Conservation (phyloP, 2,113 vertebrate species). For the Phylloscopus trochiloides region DNA sequence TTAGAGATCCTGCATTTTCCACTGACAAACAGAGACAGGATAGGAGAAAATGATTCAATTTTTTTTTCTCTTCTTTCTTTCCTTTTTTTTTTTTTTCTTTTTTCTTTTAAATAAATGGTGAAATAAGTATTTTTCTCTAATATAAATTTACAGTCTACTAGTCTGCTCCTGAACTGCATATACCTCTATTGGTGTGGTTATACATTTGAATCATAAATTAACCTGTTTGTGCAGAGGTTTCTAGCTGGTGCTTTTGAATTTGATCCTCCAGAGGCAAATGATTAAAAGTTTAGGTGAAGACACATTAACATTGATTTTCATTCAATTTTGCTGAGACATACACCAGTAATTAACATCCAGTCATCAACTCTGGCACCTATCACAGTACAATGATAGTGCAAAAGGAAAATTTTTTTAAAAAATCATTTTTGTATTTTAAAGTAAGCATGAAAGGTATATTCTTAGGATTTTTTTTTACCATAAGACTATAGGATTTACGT, state of each 20-base stretch:
- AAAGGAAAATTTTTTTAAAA: not conserved
- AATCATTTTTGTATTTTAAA: not conserved
- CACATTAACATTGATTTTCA: slow-evolving; percentile 16
- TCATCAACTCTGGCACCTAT: not conserved
- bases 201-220: slow-evolving; percentile 11
- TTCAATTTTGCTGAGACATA: not conserved
- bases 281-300: slow-evolving; percentile 35
- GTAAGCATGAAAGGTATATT: not conserved
- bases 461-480: not conserved
- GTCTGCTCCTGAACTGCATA: not conserved
- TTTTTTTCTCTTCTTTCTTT: not conserved
- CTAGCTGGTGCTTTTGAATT: not conserved
- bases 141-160: not conserved
- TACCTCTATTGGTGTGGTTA: not conserved
- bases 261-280: not conserved
- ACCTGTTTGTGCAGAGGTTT: not conserved
- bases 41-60: not conserved
- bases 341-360: not conserved
- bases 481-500: not conserved
- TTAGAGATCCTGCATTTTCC: not conserved
- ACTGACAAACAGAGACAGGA: not conserved
- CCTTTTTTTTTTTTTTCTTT: accelerated
- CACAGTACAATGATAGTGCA: not conserved
- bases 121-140: not conserved
- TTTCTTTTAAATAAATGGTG: not conserved